These are phyloP conservation scores for Theodoxus fluviatilis DNA, from an alignment of 2,888 invertebrate species.

Conservation along the genomic window DNA sequence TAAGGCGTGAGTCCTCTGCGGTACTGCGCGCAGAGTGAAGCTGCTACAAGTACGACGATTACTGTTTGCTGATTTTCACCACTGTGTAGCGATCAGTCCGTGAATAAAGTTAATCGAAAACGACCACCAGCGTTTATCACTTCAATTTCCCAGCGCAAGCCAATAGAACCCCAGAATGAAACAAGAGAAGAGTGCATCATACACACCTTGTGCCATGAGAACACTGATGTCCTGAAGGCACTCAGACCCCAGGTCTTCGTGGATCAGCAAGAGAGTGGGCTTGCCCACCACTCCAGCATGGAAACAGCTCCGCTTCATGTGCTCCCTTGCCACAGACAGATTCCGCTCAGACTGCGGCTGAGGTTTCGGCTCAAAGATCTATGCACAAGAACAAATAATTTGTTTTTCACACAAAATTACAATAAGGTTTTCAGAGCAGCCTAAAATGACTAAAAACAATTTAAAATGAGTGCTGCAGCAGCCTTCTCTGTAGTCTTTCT, in stretches of 20 bases:
- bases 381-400: slow-evolving; percentile 19
- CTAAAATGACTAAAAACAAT: too few species aligned
- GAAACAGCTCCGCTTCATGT: slow-evolving; percentile 55
- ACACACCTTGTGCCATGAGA: slow-evolving; percentile 60
- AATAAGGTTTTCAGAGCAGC: background rate
- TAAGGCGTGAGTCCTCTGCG: too few species aligned
- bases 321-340: slow-evolving; percentile 44
- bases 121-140: too few species aligned
- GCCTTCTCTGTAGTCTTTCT: too few species aligned
- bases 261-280: slow-evolving; percentile 56
- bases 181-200: background rate
- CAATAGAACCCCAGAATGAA: too few species aligned
- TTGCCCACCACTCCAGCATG: slow-evolving; percentile 56
- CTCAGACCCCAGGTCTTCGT: slow-evolving; percentile 55
- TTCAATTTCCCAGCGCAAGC: too few species aligned
- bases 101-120: too few species aligned
- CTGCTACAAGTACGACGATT: too few species aligned
- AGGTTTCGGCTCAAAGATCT: slow-evolving; percentile 60
- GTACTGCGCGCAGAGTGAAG: too few species aligned
- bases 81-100: too few species aligned
- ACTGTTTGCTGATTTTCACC: too few species aligned
- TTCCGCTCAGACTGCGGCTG: slow-evolving; percentile 44
- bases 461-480: too few species aligned
- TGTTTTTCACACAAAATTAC: background rate
- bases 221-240: slow-evolving; percentile 54